Conservation (phyloP, 92 coral and sea anemone species). For the Bergia sp. region DNA sequence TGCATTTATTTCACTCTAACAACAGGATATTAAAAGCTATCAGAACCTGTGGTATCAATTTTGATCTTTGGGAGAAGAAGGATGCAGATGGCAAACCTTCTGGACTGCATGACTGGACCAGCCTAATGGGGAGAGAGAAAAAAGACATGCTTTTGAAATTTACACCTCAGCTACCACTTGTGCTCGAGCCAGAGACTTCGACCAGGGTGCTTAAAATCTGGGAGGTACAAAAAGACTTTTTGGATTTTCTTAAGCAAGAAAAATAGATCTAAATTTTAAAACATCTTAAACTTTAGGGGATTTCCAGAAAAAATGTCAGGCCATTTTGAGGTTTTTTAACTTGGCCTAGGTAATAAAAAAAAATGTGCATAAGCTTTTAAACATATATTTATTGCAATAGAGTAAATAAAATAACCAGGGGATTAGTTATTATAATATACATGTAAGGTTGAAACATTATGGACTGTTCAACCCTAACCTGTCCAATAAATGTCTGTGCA, state of each 20-base stretch:
- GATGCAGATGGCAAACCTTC: conserved; percentile 27
- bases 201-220: conserved; percentile 9
- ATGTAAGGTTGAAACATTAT: too few species aligned
- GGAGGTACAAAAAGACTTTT: conserved; percentile 15
- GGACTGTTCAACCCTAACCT: too few species aligned
- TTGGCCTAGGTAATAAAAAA: too few species aligned
- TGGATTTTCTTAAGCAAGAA: too few species aligned
- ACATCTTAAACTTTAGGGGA: too few species aligned
- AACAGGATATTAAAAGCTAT: conserved; percentile 8
- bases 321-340: too few species aligned
- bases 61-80: conserved; percentile 19
- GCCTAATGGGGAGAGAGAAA: conserved; percentile 11
- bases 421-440: too few species aligned
- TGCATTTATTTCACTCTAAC: neutral
- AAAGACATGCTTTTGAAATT: conserved; percentile 15
- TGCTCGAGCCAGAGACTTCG: neutral
- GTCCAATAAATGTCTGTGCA: too few species aligned
- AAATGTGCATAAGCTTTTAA: neutral
- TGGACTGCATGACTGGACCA: neutral
- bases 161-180: neutral
- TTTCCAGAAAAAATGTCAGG: too few species aligned
- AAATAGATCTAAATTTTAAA: too few species aligned
- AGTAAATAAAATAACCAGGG: too few species aligned
- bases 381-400: neutral
- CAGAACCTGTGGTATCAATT: neutral